Percentiles rank a stretch among this genome's conserved stretches.
These are phyloP conservation scores for Pycnomerus fuliginosus DNA, from an alignment of 2,888 invertebrate species.

Conservation along the genomic window DNA sequence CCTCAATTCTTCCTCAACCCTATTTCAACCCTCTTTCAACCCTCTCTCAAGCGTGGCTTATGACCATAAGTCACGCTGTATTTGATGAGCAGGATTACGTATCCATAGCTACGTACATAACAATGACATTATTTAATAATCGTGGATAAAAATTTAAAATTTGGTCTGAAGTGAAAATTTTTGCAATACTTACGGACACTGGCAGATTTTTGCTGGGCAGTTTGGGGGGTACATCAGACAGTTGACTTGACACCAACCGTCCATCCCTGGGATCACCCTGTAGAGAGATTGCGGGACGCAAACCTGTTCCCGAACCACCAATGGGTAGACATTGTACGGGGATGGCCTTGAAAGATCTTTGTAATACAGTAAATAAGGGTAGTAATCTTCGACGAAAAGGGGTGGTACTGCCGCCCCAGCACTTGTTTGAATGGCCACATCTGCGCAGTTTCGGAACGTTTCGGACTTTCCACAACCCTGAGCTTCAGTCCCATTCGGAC, in stretches of 20 bases:
- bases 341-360: constrained; percentile 66
- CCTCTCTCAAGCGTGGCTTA: too few species aligned
- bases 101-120: too few species aligned
- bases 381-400: constrained; percentile 65
- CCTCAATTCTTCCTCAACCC: too few species aligned
- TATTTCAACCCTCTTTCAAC: too few species aligned
- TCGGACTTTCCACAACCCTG: constrained; percentile 89
- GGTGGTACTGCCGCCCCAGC: constrained; percentile 72
- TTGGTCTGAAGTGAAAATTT: too few species aligned
- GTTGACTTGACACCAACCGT: constrained; percentile 81
- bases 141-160: too few species aligned
- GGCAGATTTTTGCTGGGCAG: constrained; percentile 73
- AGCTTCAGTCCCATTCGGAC: constrained; percentile 81
- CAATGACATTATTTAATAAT: too few species aligned
- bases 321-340: constrained; percentile 66
- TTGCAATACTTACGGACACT: constrained; percentile 81
- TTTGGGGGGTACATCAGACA: constrained; percentile 85
- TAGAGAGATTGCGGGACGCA: constrained; percentile 69
- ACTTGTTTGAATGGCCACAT: constrained; percentile 78
- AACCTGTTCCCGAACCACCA: constrained; percentile 79
- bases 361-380: constrained; percentile 77
- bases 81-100: too few species aligned
- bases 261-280: constrained; percentile 72
- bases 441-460: constrained; percentile 89
- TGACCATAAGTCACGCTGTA: too few species aligned